These are phyloP conservation scores for Clarias macrocephalus DNA, from an alignment of 2,113 vertebrate species.

Conservation along the genomic window DNA sequence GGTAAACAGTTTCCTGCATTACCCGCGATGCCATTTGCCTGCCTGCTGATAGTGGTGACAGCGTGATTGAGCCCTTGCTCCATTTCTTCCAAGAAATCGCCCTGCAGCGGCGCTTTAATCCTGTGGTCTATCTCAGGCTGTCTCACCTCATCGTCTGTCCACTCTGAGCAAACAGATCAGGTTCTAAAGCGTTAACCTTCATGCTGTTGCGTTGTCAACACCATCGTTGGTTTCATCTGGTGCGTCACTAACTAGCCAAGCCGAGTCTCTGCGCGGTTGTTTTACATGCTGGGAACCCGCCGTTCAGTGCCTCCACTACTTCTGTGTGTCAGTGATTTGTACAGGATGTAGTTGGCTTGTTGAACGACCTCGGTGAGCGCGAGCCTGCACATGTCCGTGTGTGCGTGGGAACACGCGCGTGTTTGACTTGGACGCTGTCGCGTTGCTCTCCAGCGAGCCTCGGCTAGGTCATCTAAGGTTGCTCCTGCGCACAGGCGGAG, in stretches of 20 bases:
- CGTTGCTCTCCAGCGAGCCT: constrained; percentile 24
- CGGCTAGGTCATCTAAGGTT: constrained; percentile 16
- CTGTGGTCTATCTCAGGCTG: background rate
- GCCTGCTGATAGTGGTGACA: background rate
- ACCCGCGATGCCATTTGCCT: background rate
- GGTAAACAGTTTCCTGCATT: background rate
- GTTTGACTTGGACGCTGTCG: constrained; percentile 32
- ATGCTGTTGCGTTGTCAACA: background rate
- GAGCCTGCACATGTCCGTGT: background rate
- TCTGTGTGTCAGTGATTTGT: background rate
- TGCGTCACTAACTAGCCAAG: background rate
- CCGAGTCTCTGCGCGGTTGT: background rate
- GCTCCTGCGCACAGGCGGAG: background rate
- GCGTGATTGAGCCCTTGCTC: background rate
- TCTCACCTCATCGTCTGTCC: background rate
- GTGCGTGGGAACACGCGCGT: background rate
- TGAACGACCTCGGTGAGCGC: background rate
- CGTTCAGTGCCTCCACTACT: background rate
- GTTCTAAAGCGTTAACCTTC: background rate
- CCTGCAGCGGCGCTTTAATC: background rate
- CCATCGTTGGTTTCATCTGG: background rate
- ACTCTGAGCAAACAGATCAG: background rate
- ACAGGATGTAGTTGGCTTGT: background rate
- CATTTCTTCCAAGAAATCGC: background rate
- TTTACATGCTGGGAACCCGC: background rate